A percentile compares a stretch with the other conserved stretches of the same genome.
Evolutionary conservation across 1,140 invertebrate genomes (phyloP).

Genomic region (Ostrea edulis): DNA sequence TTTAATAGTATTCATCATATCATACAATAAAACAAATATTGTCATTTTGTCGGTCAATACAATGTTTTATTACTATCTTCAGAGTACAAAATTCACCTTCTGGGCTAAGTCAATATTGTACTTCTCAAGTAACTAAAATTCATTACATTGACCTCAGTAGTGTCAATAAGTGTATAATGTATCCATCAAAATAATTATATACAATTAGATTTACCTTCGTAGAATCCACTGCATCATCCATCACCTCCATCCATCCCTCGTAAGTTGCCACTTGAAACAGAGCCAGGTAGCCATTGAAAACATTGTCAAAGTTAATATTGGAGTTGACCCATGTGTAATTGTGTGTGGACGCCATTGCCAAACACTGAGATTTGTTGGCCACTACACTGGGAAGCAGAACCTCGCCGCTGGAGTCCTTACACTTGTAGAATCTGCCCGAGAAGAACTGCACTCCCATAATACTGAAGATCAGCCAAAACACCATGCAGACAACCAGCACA

Average conservation of each 20-base stretch:
- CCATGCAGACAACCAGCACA: slow-evolving; percentile 92
- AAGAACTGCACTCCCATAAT: slow-evolving; percentile 96
- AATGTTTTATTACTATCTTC: no score
- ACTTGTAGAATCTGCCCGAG: slow-evolving; percentile 95
- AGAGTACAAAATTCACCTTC: no score
- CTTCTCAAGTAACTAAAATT: no score
- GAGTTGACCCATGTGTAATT: slow-evolving; percentile 97
- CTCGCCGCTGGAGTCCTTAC: slow-evolving; percentile 86
- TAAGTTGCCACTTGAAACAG: slow-evolving; percentile 99
- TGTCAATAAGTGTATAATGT: no score
- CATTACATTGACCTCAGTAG: no score
- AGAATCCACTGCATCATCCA: slow-evolving; percentile 98
- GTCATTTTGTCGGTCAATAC: no score
- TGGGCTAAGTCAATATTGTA: no score
- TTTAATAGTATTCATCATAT: no score
- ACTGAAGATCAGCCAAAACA: slow-evolving; percentile 96
- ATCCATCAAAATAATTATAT: no score
- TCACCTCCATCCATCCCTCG: slow-evolving; percentile 94
- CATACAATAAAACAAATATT: no score
- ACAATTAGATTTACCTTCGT: slow-evolving; percentile 86
- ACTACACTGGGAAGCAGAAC: slow-evolving; percentile 57
- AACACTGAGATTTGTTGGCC: slow-evolving; percentile 78
- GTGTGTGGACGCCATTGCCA: slow-evolving; percentile 55
- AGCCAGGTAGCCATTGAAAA: slow-evolving; percentile 96
- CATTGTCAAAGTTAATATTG: slow-evolving; percentile 98